Evolutionary conservation across 2,888 invertebrate genomes (phyloP), one percentile per base, ranked within the genome.

Genomic region (Hemaris fuciformis): DNA sequence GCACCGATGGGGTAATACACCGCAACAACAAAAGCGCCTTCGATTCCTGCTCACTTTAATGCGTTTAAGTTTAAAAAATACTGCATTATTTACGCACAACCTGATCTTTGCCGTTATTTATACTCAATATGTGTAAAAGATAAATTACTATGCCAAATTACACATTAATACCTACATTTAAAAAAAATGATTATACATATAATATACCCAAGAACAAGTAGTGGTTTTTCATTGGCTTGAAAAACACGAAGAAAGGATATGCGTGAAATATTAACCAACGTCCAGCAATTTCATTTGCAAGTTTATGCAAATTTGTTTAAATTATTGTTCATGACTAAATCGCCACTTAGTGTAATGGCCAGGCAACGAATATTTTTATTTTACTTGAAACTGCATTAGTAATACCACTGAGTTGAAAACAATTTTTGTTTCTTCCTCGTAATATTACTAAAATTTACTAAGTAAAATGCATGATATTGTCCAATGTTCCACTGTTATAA

Each of bases 1-100:
- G 34, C 13, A n/a, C 34, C 34, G 34, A 10, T 34, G 75, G 70
- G 77, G 77, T 77, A 81, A 79, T 77, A 83, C 74, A 77, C 74
- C 72, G 61, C 65, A 48, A 62, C 31, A 46, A 53, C 20, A 62
- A 58, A 48, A 42, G 31, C 43, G 20, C 23, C 38, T 48, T 60
- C 48, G 48, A 60, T 48, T 60, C 38, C 23, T 60, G 34, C 23
- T 22, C 34, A 38, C 34, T 38, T 60, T 23, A 38, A 46, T 60
- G 23, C 27, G n/a, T 48, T 48, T 48, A 15, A 5, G 46, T n/a
- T 46, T n/a, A 7, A 43, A 43, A 43, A 18, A 43, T 8, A 8
- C 20, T 0, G 3, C 34, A 38, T 38, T 13, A 38, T 38, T 38
- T 13, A 13, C 34, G n/a, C 10, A 38, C 13, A 38, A 13, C 13